Percentiles rank a stretch among this genome's conserved stretches.
Conservation (phyloP, 1,140 invertebrate species). For the Anastrepha obliqua region DNA sequence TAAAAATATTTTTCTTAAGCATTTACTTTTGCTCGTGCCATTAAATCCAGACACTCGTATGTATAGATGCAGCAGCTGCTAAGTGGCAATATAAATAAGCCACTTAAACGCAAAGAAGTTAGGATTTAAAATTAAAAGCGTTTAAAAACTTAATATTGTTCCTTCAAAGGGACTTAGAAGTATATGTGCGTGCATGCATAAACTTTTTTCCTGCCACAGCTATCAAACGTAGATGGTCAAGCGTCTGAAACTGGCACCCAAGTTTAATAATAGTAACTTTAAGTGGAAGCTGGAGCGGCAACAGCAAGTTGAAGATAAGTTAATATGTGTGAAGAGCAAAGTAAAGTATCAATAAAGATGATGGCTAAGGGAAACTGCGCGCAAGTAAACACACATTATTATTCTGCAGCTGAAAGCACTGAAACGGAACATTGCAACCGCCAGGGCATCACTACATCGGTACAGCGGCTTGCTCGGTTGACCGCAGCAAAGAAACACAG, state of each 20-base stretch:
- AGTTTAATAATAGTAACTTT: neutral
- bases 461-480: neutral
- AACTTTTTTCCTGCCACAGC: neutral
- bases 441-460: neutral
- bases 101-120: constrained; percentile 27
- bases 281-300: neutral
- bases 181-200: neutral
- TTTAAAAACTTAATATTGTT: constrained; percentile 23
- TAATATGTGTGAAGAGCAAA: neutral
- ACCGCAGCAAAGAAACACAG: neutral
- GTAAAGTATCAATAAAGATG: constrained; percentile 47
- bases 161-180: neutral
- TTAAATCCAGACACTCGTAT: too few species aligned
- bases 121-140: constrained; percentile 26
- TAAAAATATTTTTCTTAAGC: too few species aligned
- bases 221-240: neutral
- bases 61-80: neutral
- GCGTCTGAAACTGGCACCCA: neutral
- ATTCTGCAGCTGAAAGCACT: neutral
- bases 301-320: neutral
- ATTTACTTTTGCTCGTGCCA: too few species aligned
- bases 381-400: neutral
- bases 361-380: neutral
- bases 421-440: constrained; percentile 10
- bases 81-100: constrained; percentile 14